Base-by-base conservation (phyloP, 2,888 invertebrate species). In the Cantharis lateralis region DNA sequence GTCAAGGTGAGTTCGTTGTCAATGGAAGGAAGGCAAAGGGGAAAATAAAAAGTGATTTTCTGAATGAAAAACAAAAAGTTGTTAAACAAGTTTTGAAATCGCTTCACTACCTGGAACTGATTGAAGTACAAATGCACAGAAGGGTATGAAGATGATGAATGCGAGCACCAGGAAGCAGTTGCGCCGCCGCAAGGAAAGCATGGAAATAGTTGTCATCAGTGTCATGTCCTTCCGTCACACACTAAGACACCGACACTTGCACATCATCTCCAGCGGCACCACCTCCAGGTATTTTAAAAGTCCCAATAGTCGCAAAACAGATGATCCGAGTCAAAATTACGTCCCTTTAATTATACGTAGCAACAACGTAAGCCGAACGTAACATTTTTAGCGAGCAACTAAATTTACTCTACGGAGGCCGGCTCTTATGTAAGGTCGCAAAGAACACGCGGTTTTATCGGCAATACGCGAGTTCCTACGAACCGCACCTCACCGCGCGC, bases 151-250 rank as follows among this genome's bases (percentile, higher is more conserved):
- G 81, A 91, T 88, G 78, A 91, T 87, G 83, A 90, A 88, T 69
- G 89, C 89, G 78, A 91, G 88, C 82, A 90, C 89, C 81, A 92
- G 85, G 84, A 92, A 88, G 83, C 91, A 91, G 85, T 91, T 91
- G 76, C 91, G 89, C 83, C 91, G 89, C 82, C 91, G 88, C 80
- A 90, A 85, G 77, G 89, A 87, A 82, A 89, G 88, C 87, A 87
- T 87, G 81, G 85, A 85, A 78, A 87, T 83, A 81, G 83, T 86
- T 78, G 85, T 82, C 82, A 66, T 66, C 64, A 86, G 83, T 79
- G 84, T 86, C 87, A 87, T 87, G 82, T 80, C 84, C 83, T 82
- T 76, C 79, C 76, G 75, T 79, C 79, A 77, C 71, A 73, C 78
- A 78, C 73, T 68, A 66, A 68, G 78, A 64, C 78, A 78, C 75